Conservation (phyloP, 2,113 vertebrate species). For the Canis aureus region DNA sequence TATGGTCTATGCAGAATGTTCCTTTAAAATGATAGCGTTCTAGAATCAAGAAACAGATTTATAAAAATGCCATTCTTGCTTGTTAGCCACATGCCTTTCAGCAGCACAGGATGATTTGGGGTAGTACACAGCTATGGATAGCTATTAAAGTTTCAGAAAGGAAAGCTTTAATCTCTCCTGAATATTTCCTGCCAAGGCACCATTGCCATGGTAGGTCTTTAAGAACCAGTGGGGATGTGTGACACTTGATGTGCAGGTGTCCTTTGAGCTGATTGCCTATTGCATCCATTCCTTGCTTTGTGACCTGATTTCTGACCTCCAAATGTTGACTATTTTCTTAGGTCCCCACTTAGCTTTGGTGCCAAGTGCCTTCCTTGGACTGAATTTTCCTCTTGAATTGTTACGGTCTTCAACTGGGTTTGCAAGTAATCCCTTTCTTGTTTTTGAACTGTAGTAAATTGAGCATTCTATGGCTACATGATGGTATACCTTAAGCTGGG, state of each 20-base stretch:
- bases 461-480: not conserved
- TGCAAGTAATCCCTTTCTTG: not conserved
- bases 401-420: not conserved
- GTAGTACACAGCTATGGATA: not conserved
- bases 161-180: not conserved
- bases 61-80: not conserved
- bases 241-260: not conserved
- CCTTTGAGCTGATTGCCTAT: not conserved
- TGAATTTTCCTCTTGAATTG: not conserved
- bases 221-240: not conserved
- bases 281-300: not conserved
- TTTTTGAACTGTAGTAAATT: not conserved
- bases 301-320: conserved; percentile 15
- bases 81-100: not conserved
- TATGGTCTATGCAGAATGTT: not conserved
- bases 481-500: not conserved
- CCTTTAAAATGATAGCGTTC: not conserved
- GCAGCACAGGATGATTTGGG: not conserved
- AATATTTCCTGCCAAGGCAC: not conserved
- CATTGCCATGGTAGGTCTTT: not conserved
- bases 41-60: conserved; percentile 19
- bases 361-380: not conserved
- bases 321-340: not conserved
- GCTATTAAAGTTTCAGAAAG: not conserved
- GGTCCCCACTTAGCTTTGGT: not conserved